Evolutionary conservation across 2,797 vertebrate species (phyloP), one percentile per base, ranked within the genome.

Genomic region (Rhinichthys osculus): DNA sequence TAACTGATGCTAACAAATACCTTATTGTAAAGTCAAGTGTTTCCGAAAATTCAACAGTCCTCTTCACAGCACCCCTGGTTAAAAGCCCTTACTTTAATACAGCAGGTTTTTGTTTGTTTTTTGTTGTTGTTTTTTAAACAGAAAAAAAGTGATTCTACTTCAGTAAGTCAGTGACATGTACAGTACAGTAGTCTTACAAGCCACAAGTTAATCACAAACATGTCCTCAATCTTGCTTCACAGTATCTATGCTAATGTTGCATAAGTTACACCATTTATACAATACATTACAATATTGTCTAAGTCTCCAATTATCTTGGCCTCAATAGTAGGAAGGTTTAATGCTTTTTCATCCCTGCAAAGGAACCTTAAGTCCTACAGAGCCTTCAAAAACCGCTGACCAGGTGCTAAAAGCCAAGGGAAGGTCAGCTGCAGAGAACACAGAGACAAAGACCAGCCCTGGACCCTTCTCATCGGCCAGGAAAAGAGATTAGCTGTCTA

Each of bases 341-440:
- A 66, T 85, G 27, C 6, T 19, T 71, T 79, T 44, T 54, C 52
- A 8, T 74, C 69, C 23, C 30, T 67, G 44, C n/a, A 42, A 40
- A 66, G 35, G 44, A 85, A 85, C 54, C 30, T 30, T 80, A 44
- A 73, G 23, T 73, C n/a, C 54, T 19, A 59, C 78, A 73, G 35
- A 81, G 33, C 42, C 69, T 73, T 35, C 8, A 57, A 67, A 73
- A 85, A 33, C 42, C 66, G 84, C 70, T 81, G 84, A 81, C 40
- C 78, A 74, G 67, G 21, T 85, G 66, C 30, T 38, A 50, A 85
- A 85, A 78, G 11, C 52, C 40, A n/a, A 47, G 40, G 74, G 33
- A 78, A 86, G 84, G 86, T 89, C 82, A 86, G 69, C 69, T 67
- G 70, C 81, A 87, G 79, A 38, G 69, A 85, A 52, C 44, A 66